phyloP scores from a whole-genome alignment of 2,113 vertebrate genomes.

The Chiloscyllium plagiosum region DNA sequence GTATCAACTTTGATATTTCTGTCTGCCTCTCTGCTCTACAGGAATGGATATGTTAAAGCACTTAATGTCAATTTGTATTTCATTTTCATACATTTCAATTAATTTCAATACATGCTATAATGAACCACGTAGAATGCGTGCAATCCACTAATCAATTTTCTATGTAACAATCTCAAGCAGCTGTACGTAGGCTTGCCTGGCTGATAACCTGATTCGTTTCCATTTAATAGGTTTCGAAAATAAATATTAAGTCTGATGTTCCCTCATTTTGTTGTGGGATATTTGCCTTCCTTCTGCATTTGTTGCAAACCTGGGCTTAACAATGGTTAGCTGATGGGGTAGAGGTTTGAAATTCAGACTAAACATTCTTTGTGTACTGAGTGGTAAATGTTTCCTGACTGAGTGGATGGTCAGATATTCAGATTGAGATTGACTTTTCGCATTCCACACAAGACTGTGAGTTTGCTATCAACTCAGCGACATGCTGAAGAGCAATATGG shows the following conservation, averaged over 20 bases:
- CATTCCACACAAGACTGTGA: background rate
- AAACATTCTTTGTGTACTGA: background rate
- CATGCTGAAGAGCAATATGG: too few relatives aligned
- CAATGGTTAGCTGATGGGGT: background rate
- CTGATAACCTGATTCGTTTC: background rate
- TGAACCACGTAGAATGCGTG: background rate
- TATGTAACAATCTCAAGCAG: background rate
- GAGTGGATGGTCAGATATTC: background rate
- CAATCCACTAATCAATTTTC: slow-evolving; percentile 3
- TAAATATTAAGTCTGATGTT: background rate
- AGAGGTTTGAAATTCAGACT: background rate
- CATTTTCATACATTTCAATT: background rate
- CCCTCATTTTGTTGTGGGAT: background rate
- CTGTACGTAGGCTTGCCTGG: background rate
- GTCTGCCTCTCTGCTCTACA: background rate
- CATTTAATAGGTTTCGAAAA: background rate
- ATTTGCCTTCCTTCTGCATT: background rate
- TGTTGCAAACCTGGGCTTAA: background rate
- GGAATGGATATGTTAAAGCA: background rate
- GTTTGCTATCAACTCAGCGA: background rate
- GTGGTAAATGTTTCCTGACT: background rate
- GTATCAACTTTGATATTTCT: background rate
- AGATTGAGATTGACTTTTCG: background rate
- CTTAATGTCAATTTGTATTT: background rate
- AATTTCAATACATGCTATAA: background rate